Conservation (phyloP, 1,140 invertebrate genomes). For the Magallana ariakensis region DNA sequence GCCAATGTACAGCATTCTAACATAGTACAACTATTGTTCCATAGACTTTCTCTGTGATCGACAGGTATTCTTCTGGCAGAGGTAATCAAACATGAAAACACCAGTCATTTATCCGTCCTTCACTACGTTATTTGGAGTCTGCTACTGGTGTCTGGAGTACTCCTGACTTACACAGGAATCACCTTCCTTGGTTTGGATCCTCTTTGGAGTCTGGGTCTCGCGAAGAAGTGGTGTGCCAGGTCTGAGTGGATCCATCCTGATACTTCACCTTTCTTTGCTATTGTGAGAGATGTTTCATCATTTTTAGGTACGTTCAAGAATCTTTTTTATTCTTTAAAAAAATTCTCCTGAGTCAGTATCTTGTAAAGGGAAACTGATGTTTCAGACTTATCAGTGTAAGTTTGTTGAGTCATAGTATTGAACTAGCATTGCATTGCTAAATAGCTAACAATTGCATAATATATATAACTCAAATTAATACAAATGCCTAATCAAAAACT, state of each 20-base stretch:
- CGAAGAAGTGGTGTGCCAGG: constrained; percentile 83
- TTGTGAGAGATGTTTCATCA: constrained; percentile 75
- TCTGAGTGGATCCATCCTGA: constrained; percentile 82
- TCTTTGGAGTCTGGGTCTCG: constrained; percentile 82
- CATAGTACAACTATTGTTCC: no score
- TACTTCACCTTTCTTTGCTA: constrained; percentile 83
- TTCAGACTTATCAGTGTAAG: no score
- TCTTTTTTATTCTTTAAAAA: background rate
- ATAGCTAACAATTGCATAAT: no score
- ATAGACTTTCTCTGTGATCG: constrained; percentile 34
- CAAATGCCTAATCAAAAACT: no score
- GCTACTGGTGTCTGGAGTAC: constrained; percentile 62
- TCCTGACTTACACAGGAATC: constrained; percentile 76
- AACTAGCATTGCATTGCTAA: no score
- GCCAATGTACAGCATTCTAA: no score
- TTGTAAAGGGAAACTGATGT: no score
- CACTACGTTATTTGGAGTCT: constrained; percentile 62
- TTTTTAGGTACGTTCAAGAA: constrained; percentile 64
- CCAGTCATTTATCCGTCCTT: constrained; percentile 56
- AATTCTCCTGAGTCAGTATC: no score
- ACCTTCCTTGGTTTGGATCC: constrained; percentile 80
- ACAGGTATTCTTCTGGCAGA: constrained; percentile 74
- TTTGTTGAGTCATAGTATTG: no score
- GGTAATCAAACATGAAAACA: constrained; percentile 66
- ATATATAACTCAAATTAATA: no score